Base-by-base conservation (phyloP, 2,113 vertebrate genomes). In the Etheostoma spectabile region DNA sequence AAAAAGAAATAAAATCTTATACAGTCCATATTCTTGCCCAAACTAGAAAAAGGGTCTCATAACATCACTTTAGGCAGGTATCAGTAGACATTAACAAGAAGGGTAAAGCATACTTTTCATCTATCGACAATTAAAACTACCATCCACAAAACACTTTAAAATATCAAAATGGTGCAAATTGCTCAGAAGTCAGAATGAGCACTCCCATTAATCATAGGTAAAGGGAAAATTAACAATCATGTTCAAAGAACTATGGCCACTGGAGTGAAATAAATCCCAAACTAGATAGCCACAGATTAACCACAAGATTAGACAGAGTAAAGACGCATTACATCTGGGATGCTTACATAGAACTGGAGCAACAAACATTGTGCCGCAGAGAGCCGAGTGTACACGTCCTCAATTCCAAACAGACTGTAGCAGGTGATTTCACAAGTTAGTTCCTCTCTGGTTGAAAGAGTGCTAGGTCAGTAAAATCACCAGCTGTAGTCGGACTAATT, bases 1-100 rank as follows among this genome's bases (percentile, higher is more conserved):
- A 91, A 90, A 93, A 95, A 92, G 64, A 69, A 89, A 81, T 90
- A 85, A 93, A 94, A 94, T 80, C 80, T 84, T 53, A 69, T 11
- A 81, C 60, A 83, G 78, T 71, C 78, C 59, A 72, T 64, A 18
- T 82, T 90, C 62, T 74, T 83, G 59, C 66, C 69, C 69, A 92
- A 77, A 53, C 42, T 38, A 27, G 49, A n/a, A 57, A 56, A 30
- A 35, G 22, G 6, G 42, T 62, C 22, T 80, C 27, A 45, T 19
- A 0, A 56, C 46, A 65, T 68, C 16, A 48, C 14, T 82, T 65
- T 2, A 82, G 45, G 56, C 45, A 73, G 45, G 35, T 6, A 59
- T 55, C 60, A 65, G 16, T 49, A 7, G 42, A 70, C 53, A 80
- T 85, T 19, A 75, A 52, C 68, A 76, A 73, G 64, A 68, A 30